phyloP scores from a whole-genome alignment of 1,140 invertebrate genomes.

The Anthonomus grandis region DNA sequence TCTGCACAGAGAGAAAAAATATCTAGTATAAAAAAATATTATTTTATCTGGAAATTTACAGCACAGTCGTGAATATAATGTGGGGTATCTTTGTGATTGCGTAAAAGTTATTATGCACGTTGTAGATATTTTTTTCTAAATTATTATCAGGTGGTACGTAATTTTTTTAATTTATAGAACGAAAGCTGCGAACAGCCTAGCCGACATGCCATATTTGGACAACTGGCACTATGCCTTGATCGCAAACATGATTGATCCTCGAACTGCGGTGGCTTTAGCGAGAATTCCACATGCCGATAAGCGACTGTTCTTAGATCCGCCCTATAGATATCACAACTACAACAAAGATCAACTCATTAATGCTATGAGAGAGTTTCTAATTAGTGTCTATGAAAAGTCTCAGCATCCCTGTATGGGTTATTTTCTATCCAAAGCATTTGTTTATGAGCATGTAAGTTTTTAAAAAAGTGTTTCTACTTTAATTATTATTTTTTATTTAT shows the following conservation, averaged over 20 bases:
- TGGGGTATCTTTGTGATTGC: too few species aligned
- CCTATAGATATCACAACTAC: constrained; percentile 53
- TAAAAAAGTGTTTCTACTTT: too few species aligned
- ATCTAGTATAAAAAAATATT: too few species aligned
- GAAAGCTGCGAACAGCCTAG: constrained; percentile 50
- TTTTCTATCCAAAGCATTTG: constrained; percentile 63
- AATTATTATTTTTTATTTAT: too few species aligned
- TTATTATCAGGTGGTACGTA: too few species aligned
- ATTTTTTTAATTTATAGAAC: constrained; percentile 41
- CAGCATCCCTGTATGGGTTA: constrained; percentile 62
- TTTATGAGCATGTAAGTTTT: constrained; percentile 53
- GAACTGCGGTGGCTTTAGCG: constrained; percentile 62
- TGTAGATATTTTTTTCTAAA: constrained; percentile 18
- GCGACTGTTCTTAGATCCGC: constrained; percentile 62
- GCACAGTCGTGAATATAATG: too few species aligned
- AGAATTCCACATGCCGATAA: constrained; percentile 56
- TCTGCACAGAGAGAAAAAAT: too few species aligned
- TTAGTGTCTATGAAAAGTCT: constrained; percentile 53
- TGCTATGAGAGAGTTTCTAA: constrained; percentile 56
- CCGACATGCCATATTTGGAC: constrained; percentile 41
- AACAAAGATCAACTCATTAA: constrained; percentile 53
- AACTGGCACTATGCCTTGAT: constrained; percentile 63
- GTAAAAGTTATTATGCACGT: neutral
- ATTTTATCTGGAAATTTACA: too few species aligned
- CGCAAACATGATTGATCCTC: constrained; percentile 63